Evolutionary conservation across 2,888 invertebrate genomes (phyloP), one percentile per base, ranked within the genome.

Genomic region (Cantharis lateralis): DNA sequence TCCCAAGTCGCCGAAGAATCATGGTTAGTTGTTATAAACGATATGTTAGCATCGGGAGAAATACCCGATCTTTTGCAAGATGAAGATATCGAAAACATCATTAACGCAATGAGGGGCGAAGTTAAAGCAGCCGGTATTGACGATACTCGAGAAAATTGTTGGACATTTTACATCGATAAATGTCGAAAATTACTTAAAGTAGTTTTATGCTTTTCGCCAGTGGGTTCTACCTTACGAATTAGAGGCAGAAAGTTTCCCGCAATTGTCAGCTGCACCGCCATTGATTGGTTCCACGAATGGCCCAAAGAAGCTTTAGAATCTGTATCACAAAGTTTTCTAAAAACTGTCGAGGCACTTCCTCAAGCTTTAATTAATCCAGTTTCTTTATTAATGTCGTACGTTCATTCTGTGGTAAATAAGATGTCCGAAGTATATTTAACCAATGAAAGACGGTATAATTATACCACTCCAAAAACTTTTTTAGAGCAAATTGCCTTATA

Each of bases 201-300:
- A 70, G 94, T 98, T 13, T 89, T 98, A 3, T 98, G 98, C 86
- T 98, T 98, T 88, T 98, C 98, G 0, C 98, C 98, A 0, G 98
- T 98, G 72, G 98, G 98, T 0, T 93, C 94, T 0, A 97, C 96
- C 0, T 89, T 98, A 15, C 90, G 98, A 71, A 90, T 96, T 15
- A 91, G 98, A 74, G 94, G 95, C 4, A 91, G 98, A 72, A 97
- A 98, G 88, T 98, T 98, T 89, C 98, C 98, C 0, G 97, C 98
- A 0, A 89, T 98, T 32, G 95, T 96, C 15, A 98, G 96, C 89
- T 97, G 97, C 86, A 96, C 97, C 0, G 93, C 95, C 15, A 97
- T 98, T 81, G 94, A 98, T 88, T 98, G 98, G 98, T 98, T 98
- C 89, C 97, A 98, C 87, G 96, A 97, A 85, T 98, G 98, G 98